Percentiles rank a stretch among this genome's conserved stretches.
These are phyloP conservation scores for Drosophila nebulosa DNA, from an alignment of 1,140 invertebrate species.

Conservation along the genomic window DNA sequence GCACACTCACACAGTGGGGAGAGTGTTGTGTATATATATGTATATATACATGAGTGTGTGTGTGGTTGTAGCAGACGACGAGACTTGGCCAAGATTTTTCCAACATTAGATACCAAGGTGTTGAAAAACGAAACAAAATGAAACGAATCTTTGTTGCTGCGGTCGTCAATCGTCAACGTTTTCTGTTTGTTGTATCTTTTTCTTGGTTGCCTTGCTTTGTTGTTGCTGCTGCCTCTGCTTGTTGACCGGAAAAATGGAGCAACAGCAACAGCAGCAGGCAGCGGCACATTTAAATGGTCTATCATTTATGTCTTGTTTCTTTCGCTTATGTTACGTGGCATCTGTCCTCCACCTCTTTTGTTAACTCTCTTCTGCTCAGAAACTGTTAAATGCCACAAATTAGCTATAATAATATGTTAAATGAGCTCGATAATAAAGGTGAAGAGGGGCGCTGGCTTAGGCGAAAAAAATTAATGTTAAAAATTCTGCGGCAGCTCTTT, in stretches of 20 bases:
- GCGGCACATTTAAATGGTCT: conserved; percentile 46
- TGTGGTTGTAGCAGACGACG: background rate
- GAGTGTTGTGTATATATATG: conserved; percentile 3
- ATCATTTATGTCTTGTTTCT: conserved; percentile 48
- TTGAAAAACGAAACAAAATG: conserved; percentile 34
- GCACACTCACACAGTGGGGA: conserved; percentile 22
- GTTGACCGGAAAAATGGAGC: conserved; percentile 63
- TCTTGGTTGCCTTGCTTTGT: background rate
- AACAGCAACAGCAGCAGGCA: conserved; percentile 41
- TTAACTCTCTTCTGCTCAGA: background rate
- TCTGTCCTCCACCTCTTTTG: background rate
- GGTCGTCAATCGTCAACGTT: background rate
- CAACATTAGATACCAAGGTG: conserved; percentile 44
- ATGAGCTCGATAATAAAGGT: background rate
- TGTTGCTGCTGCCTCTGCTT: conserved; percentile 13
- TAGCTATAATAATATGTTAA: conserved; percentile 39
- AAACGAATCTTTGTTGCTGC: conserved; percentile 3
- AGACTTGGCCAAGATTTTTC: conserved; percentile 46
- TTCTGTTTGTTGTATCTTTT: background rate
- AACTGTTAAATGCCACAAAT: conserved; percentile 47
- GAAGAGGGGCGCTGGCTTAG: background rate
- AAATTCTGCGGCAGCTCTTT: background rate
- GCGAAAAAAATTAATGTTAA: too few relatives aligned
- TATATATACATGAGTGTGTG: too few relatives aligned
- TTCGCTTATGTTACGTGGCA: conserved; percentile 26